A percentile compares a stretch with the other conserved stretches of the same genome.
Evolutionary conservation across 2,797 vertebrate genomes (phyloP).

Genomic region (Sebastes elongatus): DNA sequence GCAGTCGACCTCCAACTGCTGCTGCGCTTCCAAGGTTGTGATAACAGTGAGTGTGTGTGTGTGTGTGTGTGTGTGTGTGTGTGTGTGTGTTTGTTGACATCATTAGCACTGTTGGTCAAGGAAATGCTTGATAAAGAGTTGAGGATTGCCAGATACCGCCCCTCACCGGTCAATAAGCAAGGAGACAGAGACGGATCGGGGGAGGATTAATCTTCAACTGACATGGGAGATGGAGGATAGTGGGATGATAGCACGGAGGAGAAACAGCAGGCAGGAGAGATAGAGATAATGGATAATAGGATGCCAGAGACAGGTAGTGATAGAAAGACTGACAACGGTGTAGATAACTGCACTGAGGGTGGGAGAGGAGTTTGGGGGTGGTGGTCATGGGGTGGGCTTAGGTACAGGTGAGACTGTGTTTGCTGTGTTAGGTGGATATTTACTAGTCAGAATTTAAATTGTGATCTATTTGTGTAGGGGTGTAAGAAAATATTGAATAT

Average conservation of each 20-base stretch:
- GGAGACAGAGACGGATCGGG: slow-evolving; percentile 61
- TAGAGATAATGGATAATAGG: slow-evolving; percentile 69
- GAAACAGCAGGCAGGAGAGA: slow-evolving; percentile 67
- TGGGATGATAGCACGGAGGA: slow-evolving; percentile 54
- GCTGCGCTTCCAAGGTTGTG: slow-evolving; percentile 29
- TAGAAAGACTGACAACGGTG: slow-evolving; percentile 53
- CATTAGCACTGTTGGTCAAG: slow-evolving; percentile 59
- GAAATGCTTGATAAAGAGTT: slow-evolving; percentile 70
- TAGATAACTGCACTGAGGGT: slow-evolving; percentile 56
- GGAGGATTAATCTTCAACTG: slow-evolving; percentile 61
- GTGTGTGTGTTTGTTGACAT: slow-evolving; percentile 37
- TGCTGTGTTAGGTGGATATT: neutral
- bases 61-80: slow-evolving; percentile 22
- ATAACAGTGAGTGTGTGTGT: slow-evolving; percentile 35
- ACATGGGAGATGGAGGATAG: slow-evolving; percentile 65
- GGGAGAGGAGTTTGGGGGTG: neutral
- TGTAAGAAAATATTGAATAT: too few relatives aligned
- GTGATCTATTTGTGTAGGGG: neutral
- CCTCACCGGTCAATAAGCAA: slow-evolving; percentile 54
- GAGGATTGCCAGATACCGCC: slow-evolving; percentile 72
- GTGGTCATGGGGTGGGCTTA: neutral
- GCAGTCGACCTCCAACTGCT: slow-evolving; percentile 24
- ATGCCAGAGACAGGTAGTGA: slow-evolving; percentile 65
- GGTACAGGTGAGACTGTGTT: slow-evolving; percentile 34
- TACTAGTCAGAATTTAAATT: neutral